Percentiles rank a stretch among this genome's conserved stretches.
Conservation (phyloP, 2,888 invertebrate species). For the Tortrix viridana region DNA sequence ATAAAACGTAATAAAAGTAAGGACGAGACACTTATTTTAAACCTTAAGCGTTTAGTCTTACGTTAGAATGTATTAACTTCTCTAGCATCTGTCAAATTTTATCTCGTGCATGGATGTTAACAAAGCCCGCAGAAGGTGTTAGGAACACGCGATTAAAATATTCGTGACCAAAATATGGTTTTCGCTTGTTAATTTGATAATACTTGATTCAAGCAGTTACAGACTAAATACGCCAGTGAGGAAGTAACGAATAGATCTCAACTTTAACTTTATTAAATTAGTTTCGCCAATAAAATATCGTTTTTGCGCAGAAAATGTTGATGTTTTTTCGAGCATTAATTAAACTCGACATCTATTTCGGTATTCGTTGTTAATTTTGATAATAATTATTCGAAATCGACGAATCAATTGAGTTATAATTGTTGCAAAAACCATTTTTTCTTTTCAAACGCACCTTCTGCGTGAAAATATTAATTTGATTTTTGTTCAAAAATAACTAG, state of each 20-base stretch:
- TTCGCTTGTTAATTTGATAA: too few relatives aligned
- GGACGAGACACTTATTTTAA: too few relatives aligned
- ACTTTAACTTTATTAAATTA: constrained; percentile 22
- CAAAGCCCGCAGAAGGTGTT: too few relatives aligned
- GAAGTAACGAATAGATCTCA: constrained; percentile 10
- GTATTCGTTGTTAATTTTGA: constrained; percentile 22
- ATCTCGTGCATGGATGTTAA: too few relatives aligned
- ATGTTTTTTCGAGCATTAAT: constrained; percentile 21
- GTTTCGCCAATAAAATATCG: constrained; percentile 10
- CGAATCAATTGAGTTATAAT: constrained; percentile 13
- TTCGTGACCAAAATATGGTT: too few relatives aligned
- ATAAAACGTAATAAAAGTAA: too few relatives aligned
- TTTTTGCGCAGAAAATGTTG: constrained; percentile 9
- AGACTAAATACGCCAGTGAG: neutral
- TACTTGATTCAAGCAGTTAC: too few relatives aligned
- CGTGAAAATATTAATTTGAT: constrained; percentile 16
- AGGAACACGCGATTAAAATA: too few relatives aligned
- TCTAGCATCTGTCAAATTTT: too few relatives aligned
- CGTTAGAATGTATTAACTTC: too few relatives aligned
- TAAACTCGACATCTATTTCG: constrained; percentile 13
- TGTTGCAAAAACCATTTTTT: constrained; percentile 17
- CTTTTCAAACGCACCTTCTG: constrained; percentile 7
- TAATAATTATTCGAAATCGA: constrained; percentile 11
- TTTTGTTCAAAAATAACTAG: constrained; percentile 8
- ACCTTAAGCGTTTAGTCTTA: too few relatives aligned